Evolutionary conservation across 2,888 invertebrate species (phyloP), one percentile per base, ranked within the genome.

Genomic region (Brachynemurus nebulosus): DNA sequence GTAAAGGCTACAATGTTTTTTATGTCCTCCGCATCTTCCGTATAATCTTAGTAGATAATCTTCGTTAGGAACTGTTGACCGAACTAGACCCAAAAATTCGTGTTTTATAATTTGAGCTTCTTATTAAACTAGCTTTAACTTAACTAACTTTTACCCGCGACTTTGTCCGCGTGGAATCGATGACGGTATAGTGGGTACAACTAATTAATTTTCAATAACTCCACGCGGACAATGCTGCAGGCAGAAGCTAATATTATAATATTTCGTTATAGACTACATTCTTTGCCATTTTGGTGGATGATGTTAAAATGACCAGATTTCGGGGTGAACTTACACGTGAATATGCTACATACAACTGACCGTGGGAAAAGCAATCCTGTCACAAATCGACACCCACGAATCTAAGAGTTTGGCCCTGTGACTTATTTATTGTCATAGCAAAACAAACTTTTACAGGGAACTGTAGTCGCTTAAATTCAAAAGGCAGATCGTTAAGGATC

Each of bases 321-420:
- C 33, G 11, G 1, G 48, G 36, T 9, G 20, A 34, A 38, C 50
- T 47, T 4, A 49, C 47, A 20, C 49, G 11, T n/a, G 49, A 48
- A 17, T 37, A 46, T 1, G 44, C 50, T 1, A 51, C 51, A 21
- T 50, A 51, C 1, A 50, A 25, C 33, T 50, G 51, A 2, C 50
- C 48, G 39, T 50, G 51, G 2, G 40, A 40, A 18, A 40, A 40
- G 17, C 25, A 40, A 14, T 30, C 3, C 8, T 17, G 4, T 30
- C 40, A 40, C 14, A 45, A 23, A 21, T 45, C 41, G 18, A 40
- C 30, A 8, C 45, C 45, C 11, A 42, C 45, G 2, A 47, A 38
- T 14, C 54, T 50, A 9, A 54, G 45, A 8, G 51, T 48, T 40
- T 59, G 58, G 1, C 59, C 59, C 42, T 59, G 59, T 3, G 57